Base-by-base conservation (phyloP, 2,888 invertebrate species). In the Melanchra persicariae region DNA sequence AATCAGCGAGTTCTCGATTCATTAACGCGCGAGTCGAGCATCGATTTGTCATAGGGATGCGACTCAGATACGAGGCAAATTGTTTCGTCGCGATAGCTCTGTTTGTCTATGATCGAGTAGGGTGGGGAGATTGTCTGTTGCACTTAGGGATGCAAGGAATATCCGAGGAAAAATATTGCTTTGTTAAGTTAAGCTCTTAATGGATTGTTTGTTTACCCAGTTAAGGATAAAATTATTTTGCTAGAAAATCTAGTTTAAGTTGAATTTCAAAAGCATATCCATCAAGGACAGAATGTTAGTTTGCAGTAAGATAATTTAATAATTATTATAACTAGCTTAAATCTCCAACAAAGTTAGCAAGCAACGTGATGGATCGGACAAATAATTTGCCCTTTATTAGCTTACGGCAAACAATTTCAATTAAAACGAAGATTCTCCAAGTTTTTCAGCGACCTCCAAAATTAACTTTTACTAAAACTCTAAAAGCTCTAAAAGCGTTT, bases 1-100 rank as follows among this genome's bases (percentile, higher is more conserved):
- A 94, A 94, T 95, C 95, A 94, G 92, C 82, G 86, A 90, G 87
- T 91, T 88, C 89, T 88, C 93, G 93, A 92, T 95, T 95, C 94
- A 94, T 95, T 95, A 94, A 90, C 85, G 85, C 88, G 85, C 84
- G 87, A 85, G 84, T 79, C 87, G 89, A 88, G 87, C 89, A 91
- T 88, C 93, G 91, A 95, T 95, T 94, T 94, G 95, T 95, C 95
- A 94, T 93, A 91, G 88, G 84, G 86, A 90, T 91, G 93, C 91
- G 92, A 77, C 74, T 71, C 71, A 85, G 85, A 84, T 84, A 85
- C 70, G 74, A 65, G 82, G 77, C 85, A 84, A 84, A 85, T 85
- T 84, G 84, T 79, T 79, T 85, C 60, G 55, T 62, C 70, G 54
- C 75, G 85, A 85, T 82, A 85, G 70, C 63, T 72, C 55, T 76